Conservation (phyloP, 2,797 vertebrate genomes). For the Hozukius guyotensis region DNA sequence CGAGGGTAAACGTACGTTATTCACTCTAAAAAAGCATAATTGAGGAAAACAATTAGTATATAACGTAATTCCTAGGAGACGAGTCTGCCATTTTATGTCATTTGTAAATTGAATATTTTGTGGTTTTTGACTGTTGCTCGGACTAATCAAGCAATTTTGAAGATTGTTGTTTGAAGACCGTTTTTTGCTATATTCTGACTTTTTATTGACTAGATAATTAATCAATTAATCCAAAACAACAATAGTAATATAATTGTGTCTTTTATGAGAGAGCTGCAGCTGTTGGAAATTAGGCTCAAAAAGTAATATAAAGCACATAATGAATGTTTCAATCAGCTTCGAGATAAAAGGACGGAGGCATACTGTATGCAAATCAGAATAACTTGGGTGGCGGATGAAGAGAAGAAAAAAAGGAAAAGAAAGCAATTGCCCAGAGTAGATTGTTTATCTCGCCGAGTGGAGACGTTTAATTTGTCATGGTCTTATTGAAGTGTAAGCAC, state of each 20-base stretch:
- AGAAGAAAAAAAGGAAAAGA: background rate
- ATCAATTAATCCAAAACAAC: slow-evolving; percentile 14
- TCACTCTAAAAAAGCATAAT: no score
- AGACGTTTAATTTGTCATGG: slow-evolving; percentile 43
- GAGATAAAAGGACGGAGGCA: slow-evolving; percentile 5
- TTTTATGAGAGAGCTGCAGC: background rate
- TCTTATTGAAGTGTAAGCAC: slow-evolving; percentile 21
- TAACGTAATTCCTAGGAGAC: no score
- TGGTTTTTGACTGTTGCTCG: no score
- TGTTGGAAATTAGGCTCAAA: background rate
- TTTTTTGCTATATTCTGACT: background rate
- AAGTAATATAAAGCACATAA: slow-evolving; percentile 1
- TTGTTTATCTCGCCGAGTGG: slow-evolving; percentile 34
- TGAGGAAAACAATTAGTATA: no score
- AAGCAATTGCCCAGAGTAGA: slow-evolving; percentile 18
- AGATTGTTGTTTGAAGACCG: no score
- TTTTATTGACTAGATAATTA: background rate
- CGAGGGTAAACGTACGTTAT: no score
- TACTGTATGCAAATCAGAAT: slow-evolving; percentile 14
- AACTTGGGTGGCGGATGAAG: background rate
- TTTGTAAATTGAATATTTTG: no score
- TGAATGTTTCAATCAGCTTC: slow-evolving; percentile 21
- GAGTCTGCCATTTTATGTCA: no score
- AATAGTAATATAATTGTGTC: background rate
- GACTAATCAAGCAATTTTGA: no score